Evolutionary conservation across 1,140 invertebrate genomes (phyloP), one percentile per base, ranked within the genome.

Genomic region (Gonatopus flavifemur): DNA sequence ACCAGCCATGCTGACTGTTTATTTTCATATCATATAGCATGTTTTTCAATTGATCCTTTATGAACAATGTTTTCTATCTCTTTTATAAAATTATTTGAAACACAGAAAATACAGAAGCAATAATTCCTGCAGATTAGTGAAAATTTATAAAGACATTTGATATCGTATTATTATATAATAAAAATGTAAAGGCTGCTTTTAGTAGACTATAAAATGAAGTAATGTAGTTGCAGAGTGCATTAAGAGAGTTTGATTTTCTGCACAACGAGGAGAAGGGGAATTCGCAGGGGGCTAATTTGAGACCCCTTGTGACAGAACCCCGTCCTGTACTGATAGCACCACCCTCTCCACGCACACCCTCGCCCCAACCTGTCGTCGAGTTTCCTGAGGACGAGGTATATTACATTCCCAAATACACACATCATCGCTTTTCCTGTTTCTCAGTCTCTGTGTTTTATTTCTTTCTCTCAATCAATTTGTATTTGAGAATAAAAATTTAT

Each of bases 231-330:
- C 87, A 91, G 82, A 88, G 83, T 76, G 90, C 88, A 70, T 82
- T 90, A 77, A 83, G 85, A 69, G 87, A 90, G 77, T 94, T 94
- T 83, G 90, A 93, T 81, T 93, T 93, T 79, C 84, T 94, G 75
- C 84, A 89, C 75, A 86, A 85, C 70, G 86, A 89, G 67, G 86
- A 87, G 59, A 82, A 83, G 69, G 78, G 83, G 73, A 82, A 82
- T 60, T 61, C 64, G 60, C 69, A 73, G 49, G 72, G 72, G 52
- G 76, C 76, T 48, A 77, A 59, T 69, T 71, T 78, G 66, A 77
- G 71, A 56, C 74, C 72, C 64, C 67, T 78, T 45, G 72, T 77
- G 54, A 76, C 70, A 65, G 75, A 77, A 69, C 77, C 74, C 59
- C 67, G 72, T 62, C 70, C 76, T 63, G 70, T 76, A 56, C 72